Conservation (phyloP, 2,888 invertebrate genomes). For the Thera britannica region DNA sequence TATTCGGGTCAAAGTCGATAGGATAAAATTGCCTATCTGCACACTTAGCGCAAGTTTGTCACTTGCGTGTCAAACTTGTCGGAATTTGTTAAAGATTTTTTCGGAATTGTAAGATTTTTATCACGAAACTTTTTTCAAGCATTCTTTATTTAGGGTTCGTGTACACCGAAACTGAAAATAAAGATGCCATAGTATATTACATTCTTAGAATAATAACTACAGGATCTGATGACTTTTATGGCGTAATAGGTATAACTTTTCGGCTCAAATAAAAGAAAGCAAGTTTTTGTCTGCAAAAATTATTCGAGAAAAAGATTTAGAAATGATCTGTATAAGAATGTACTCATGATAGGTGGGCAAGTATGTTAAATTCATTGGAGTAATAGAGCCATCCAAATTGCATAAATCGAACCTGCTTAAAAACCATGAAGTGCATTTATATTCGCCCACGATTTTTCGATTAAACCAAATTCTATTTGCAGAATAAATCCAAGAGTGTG, state of each 20-base stretch:
- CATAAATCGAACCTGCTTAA: slow-evolving; percentile 23
- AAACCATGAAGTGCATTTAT: slow-evolving; percentile 26
- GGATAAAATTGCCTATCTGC: slow-evolving; percentile 38
- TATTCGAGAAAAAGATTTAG: no score
- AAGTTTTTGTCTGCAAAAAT: no score
- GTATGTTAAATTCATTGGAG: neutral
- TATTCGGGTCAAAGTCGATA: slow-evolving; percentile 40
- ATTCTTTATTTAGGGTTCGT: neutral
- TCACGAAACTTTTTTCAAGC: slow-evolving; percentile 7
- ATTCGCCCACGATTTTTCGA: slow-evolving; percentile 29
- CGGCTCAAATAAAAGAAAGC: no score
- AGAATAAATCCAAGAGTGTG: slow-evolving; percentile 54
- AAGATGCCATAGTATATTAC: neutral
- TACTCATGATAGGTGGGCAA: no score
- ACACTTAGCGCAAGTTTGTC: slow-evolving; percentile 33
- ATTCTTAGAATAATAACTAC: no score
- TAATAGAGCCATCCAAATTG: slow-evolving; percentile 16
- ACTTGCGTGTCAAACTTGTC: slow-evolving; percentile 31
- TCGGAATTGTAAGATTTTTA: slow-evolving; percentile 6
- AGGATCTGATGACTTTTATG: no score
- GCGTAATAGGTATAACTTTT: no score
- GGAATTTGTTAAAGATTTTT: slow-evolving; percentile 20
- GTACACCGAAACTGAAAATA: neutral
- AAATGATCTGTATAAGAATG: no score
- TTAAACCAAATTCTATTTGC: slow-evolving; percentile 50